Evolutionary conservation across 2,113 vertebrate genomes (phyloP).

Genomic region (Siniperca chuatsi): DNA sequence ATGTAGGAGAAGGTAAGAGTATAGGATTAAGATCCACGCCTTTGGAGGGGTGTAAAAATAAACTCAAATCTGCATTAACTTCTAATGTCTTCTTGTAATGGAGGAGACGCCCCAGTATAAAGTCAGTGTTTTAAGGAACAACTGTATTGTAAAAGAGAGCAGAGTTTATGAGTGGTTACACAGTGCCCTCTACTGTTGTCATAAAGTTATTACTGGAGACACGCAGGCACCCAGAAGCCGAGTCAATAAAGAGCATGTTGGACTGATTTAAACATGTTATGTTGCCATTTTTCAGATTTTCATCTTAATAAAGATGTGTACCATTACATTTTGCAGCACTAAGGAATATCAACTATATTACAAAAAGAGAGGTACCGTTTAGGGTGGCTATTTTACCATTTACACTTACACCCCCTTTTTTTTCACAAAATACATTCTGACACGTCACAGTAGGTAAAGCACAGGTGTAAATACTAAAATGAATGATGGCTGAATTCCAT

Average conservation of each 20-base stretch:
- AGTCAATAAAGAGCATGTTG: neutral
- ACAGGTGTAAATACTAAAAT: too few relatives aligned
- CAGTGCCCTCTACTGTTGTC: slow-evolving; percentile 58
- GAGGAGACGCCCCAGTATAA: neutral
- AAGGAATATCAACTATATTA: neutral
- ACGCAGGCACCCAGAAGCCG: neutral
- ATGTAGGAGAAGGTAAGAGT: neutral
- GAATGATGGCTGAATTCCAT: too few relatives aligned
- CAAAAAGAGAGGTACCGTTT: neutral
- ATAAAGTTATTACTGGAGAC: neutral
- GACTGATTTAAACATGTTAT: neutral
- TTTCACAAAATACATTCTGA: too few relatives aligned
- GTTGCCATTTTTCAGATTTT: neutral
- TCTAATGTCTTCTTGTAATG: neutral
- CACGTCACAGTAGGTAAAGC: too few relatives aligned
- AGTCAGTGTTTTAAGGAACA: slow-evolving; percentile 1
- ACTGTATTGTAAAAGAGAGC: neutral
- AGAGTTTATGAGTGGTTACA: slow-evolving; percentile 28
- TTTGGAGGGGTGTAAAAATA: neutral
- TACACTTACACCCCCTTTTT: neutral
- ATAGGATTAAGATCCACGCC: neutral
- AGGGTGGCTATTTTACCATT: neutral
- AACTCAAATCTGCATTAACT: neutral
- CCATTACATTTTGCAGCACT: neutral
- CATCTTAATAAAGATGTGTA: neutral